phyloP scores from a whole-genome alignment of 30 jellyfish, hydroid and myxozoan species.

The Cassiopea andromeda region DNA sequence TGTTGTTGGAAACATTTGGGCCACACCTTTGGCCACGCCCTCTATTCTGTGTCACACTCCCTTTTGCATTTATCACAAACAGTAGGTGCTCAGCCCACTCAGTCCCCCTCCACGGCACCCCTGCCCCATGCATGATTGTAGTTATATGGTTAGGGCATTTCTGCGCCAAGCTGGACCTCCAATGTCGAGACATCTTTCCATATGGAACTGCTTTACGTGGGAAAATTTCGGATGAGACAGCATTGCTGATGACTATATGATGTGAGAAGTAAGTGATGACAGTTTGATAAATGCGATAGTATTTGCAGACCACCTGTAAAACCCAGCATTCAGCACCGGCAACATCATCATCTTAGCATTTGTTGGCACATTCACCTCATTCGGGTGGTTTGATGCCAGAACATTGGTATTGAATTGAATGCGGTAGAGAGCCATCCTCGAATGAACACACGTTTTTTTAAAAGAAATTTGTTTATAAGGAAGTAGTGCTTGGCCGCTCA shows the following conservation, averaged over 20 bases:
- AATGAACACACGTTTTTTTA: too few relatives aligned
- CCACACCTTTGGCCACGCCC: too few relatives aligned
- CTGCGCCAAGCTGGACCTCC: not conserved
- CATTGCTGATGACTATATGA: not conserved
- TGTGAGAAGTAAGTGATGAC: not conserved
- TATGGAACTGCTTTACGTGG: not conserved
- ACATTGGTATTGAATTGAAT: too few relatives aligned
- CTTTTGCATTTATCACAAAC: too few relatives aligned
- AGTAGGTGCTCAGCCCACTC: not conserved
- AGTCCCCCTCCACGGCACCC: not conserved
- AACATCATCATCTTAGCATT: not conserved
- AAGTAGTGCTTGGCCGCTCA: too few relatives aligned
- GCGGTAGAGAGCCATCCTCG: too few relatives aligned
- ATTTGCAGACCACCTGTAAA: not conserved
- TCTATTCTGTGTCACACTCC: too few relatives aligned
- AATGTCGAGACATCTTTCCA: not conserved
- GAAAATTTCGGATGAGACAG: not conserved
- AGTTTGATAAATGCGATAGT: not conserved
- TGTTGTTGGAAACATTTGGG: too few relatives aligned
- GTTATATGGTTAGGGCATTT: not conserved
- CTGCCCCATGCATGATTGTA: not conserved
- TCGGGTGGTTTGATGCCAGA: not conserved
- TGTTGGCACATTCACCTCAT: not conserved
- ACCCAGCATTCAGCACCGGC: not conserved
- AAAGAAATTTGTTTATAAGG: too few relatives aligned